Percentiles rank a stretch among this genome's conserved stretches.
phyloP scores from a whole-genome alignment of 2,113 vertebrate species.

The Agelaius tricolor region DNA sequence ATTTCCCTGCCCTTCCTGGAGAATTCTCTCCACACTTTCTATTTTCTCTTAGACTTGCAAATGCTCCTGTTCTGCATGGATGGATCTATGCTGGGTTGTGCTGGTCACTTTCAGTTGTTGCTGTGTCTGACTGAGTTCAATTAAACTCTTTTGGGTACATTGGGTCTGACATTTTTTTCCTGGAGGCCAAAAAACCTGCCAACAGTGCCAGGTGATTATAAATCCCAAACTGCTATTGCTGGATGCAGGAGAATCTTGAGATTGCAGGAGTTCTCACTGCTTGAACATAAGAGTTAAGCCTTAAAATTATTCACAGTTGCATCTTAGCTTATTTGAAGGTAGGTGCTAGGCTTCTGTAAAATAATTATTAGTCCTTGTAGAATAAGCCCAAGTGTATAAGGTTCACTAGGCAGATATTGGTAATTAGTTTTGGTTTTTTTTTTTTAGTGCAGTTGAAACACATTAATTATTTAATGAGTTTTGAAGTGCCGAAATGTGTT shows the following conservation, averaged over 20 bases:
- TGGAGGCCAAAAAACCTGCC: neutral
- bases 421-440: neutral
- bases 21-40: neutral
- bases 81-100: neutral
- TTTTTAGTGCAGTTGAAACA: slow-evolving; percentile 12
- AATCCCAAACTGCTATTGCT: neutral
- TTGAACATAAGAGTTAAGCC: neutral
- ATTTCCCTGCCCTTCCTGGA: neutral
- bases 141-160: neutral
- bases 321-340: neutral
- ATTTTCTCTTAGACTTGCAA: neutral
- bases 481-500: neutral
- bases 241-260: neutral
- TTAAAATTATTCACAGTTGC: neutral
- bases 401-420: neutral
- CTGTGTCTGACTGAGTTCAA: neutral
- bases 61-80: neutral
- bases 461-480: slow-evolving; percentile 41
- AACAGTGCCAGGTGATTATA: neutral
- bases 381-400: neutral
- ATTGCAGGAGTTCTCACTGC: neutral
- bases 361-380: neutral
- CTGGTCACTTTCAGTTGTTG: neutral
- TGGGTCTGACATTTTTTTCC: neutral
- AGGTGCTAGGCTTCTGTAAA: neutral